Evolutionary conservation across 1,140 invertebrate genomes (phyloP).

Genomic region (Lepidurus arcticus): DNA sequence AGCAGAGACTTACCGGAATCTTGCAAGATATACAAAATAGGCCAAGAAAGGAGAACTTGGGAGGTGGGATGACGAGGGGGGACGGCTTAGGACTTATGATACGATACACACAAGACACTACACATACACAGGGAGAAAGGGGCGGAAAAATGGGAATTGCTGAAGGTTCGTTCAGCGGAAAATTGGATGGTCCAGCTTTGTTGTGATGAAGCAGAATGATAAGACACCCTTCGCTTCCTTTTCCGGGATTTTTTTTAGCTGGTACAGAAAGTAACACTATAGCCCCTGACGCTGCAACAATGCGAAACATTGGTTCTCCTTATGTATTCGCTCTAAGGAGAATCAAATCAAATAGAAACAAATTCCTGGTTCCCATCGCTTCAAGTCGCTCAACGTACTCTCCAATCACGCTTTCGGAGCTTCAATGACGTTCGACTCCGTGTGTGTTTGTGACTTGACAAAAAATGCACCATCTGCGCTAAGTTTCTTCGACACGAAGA

Average conservation of each 20-base stretch:
- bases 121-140: background rate
- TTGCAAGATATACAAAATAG: background rate
- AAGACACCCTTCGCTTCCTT: slow-evolving; percentile 21
- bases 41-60: background rate
- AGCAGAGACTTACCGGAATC: background rate
- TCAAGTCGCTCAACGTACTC: too few species aligned
- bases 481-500: too few species aligned
- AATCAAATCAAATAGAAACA: too few species aligned
- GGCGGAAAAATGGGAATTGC: background rate
- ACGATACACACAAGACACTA: background rate
- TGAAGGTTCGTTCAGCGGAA: slow-evolving; percentile 21
- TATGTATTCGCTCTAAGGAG: too few species aligned
- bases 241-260: background rate
- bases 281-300: too few species aligned
- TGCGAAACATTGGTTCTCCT: too few species aligned
- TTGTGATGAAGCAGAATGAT: slow-evolving; percentile 15
- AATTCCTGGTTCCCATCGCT: too few species aligned
- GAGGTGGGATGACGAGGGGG: background rate
- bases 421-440: too few species aligned
- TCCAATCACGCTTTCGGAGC: too few species aligned
- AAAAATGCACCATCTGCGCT: too few species aligned
- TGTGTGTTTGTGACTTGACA: too few species aligned
- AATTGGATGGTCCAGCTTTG: slow-evolving; percentile 21
- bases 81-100: slow-evolving; percentile 16
- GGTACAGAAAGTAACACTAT: too few species aligned